Conservation (phyloP, 2,797 vertebrate genomes). For the Brotogeris chrysoptera region DNA sequence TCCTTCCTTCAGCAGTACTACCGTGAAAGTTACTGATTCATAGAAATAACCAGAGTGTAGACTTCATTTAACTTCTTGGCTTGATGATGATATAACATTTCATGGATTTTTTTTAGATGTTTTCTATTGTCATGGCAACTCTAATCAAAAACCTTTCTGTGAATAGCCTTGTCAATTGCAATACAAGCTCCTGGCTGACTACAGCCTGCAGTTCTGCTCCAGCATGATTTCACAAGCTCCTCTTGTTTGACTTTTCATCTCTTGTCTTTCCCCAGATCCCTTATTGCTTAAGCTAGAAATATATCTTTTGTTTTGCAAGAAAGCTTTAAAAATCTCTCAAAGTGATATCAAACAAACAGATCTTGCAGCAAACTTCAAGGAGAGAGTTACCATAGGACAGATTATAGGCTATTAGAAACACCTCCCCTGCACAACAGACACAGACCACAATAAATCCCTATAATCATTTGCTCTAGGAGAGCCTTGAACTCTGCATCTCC, state of each 20-base stretch:
- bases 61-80: constrained; percentile 52
- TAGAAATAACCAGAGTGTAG: not conserved
- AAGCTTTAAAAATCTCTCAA: constrained; percentile 34
- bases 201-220: constrained; percentile 20
- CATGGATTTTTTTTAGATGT: constrained; percentile 74
- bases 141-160: constrained; percentile 66
- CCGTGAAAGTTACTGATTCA: constrained; percentile 23
- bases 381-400: not conserved
- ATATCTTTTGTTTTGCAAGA: constrained; percentile 34
- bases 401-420: not conserved
- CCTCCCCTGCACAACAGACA: not conserved
- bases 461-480: not conserved
- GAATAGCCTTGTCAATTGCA: constrained; percentile 66
- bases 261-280: not conserved
- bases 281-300: constrained; percentile 27
- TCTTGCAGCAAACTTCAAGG: constrained; percentile 12
- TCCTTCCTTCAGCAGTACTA: not conserved
- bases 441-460: not conserved
- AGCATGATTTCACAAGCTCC: constrained; percentile 42
- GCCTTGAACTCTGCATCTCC: not conserved
- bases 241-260: constrained; percentile 60
- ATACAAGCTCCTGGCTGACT: constrained; percentile 59
- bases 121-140: constrained; percentile 74
- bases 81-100: constrained; percentile 36
- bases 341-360: constrained; percentile 29